A percentile compares a stretch with the other conserved stretches of the same genome.
Evolutionary conservation across 2,113 vertebrate species (phyloP).

Genomic region (Sardina pilchardus): DNA sequence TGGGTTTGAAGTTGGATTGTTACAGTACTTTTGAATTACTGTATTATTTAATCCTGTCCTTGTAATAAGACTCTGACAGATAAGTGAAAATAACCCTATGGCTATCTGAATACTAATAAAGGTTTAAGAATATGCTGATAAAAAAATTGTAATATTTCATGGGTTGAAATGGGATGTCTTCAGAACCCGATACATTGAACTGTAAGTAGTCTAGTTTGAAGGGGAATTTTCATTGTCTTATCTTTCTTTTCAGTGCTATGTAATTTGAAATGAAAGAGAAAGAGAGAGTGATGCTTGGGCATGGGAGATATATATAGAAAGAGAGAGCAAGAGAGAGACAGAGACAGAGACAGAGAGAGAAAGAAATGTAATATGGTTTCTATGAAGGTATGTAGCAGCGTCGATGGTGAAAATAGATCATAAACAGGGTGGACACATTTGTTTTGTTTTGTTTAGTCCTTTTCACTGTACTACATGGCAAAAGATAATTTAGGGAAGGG

Average conservation of each 20-base stretch:
- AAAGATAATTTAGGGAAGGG: conserved; percentile 50
- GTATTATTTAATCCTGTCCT: conserved; percentile 4
- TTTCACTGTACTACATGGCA: conserved; percentile 46
- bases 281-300: not conserved
- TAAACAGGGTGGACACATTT: not conserved
- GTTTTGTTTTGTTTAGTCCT: conserved; percentile 22
- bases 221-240: not conserved
- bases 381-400: not conserved
- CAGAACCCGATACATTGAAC: conserved; percentile 24
- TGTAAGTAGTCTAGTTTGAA: not conserved
- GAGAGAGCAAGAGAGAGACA: not conserved
- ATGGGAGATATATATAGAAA: not conserved
- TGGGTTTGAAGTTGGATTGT: not conserved
- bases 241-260: not conserved
- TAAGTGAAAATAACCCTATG: conserved; percentile 14
- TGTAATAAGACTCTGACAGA: conserved; percentile 5
- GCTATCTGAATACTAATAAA: conserved; percentile 32
- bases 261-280: conserved; percentile 1
- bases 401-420: not conserved
- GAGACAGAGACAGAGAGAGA: not conserved
- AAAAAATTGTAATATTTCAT: conserved; percentile 30
- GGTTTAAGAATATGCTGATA: conserved; percentile 24
- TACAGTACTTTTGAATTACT: not conserved
- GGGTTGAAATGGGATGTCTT: conserved; percentile 19
- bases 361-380: not conserved